Conservation (phyloP, 1,140 invertebrate genomes). For the Sinonovacula constricta region DNA sequence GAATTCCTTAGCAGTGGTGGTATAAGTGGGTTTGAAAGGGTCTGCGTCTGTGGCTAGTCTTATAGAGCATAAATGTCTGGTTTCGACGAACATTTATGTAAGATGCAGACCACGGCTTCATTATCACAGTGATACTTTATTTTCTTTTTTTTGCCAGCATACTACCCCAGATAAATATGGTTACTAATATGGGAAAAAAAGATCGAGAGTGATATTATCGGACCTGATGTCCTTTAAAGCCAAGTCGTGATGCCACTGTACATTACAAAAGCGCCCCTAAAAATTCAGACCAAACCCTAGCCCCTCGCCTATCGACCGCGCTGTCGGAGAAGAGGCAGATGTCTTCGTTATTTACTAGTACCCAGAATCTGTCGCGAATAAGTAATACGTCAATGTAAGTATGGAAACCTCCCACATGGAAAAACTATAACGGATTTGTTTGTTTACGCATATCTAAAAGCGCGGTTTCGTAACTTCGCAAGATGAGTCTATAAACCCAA, state of each 20-base stretch:
- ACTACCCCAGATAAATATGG: too few relatives aligned
- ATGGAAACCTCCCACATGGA: slow-evolving; percentile 37
- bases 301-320: slow-evolving; percentile 5
- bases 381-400: slow-evolving; percentile 26
- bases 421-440: slow-evolving; percentile 24
- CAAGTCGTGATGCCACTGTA: slow-evolving; percentile 30
- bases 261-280: slow-evolving; percentile 9
- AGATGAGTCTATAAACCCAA: slow-evolving; percentile 38
- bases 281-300: slow-evolving; percentile 29
- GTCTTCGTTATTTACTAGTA: slow-evolving; percentile 8
- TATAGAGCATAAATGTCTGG: too few relatives aligned
- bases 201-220: slow-evolving; percentile 50
- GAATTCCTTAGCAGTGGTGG: too few relatives aligned
- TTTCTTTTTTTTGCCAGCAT: slow-evolving; percentile 41
- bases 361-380: slow-evolving; percentile 38
- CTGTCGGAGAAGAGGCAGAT: slow-evolving; percentile 36
- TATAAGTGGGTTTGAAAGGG: too few relatives aligned
- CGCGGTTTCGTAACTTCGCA: slow-evolving; percentile 11
- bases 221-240: neutral
- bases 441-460: slow-evolving; percentile 38
- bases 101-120: slow-evolving; percentile 27
- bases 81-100: slow-evolving; percentile 37
- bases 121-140: slow-evolving; percentile 35
- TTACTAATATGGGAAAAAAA: slow-evolving; percentile 47
- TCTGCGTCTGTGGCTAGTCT: too few relatives aligned